Evolutionary conservation across 2,797 vertebrate genomes (phyloP).

Genomic region (Poeciliopsis paucimaculata): DNA sequence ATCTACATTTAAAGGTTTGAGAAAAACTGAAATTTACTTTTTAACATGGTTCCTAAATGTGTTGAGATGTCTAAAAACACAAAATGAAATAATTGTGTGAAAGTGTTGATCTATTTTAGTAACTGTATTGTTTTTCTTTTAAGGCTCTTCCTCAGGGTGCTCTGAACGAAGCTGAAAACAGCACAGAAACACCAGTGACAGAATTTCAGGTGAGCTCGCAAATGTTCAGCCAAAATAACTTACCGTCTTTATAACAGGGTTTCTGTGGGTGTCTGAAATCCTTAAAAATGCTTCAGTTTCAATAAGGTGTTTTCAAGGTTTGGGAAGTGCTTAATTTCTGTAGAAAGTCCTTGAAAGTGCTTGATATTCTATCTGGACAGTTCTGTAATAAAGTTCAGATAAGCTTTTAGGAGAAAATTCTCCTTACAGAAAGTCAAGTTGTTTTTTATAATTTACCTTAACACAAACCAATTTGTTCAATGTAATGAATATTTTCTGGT

Average conservation of each 20-base stretch:
- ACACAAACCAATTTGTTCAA: too few species aligned
- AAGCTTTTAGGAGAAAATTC: too few species aligned
- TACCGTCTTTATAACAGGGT: background rate
- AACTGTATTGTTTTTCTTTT: slow-evolving; percentile 23
- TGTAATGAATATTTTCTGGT: too few species aligned
- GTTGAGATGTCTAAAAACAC: background rate
- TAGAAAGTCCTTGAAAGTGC: too few species aligned
- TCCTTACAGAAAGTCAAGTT: too few species aligned
- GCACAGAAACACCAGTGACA: slow-evolving; percentile 61
- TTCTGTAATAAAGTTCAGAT: too few species aligned
- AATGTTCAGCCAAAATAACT: background rate
- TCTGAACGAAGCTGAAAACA: slow-evolving; percentile 66
- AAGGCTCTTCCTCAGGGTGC: slow-evolving; percentile 73
- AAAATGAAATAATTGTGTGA: background rate
- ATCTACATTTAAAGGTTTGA: slow-evolving; percentile 90
- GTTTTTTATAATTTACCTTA: too few species aligned
- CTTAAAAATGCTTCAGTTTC: too few species aligned
- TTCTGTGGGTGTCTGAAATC: too few species aligned
- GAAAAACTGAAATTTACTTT: background rate
- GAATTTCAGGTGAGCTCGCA: slow-evolving; percentile 78
- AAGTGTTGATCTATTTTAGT: background rate
- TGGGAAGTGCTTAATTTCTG: too few species aligned
- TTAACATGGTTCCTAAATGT: background rate
- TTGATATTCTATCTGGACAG: too few species aligned
- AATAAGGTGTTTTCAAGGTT: too few species aligned